phyloP scores from a whole-genome alignment of 1,140 invertebrate genomes.

The Drosophila auraria region DNA sequence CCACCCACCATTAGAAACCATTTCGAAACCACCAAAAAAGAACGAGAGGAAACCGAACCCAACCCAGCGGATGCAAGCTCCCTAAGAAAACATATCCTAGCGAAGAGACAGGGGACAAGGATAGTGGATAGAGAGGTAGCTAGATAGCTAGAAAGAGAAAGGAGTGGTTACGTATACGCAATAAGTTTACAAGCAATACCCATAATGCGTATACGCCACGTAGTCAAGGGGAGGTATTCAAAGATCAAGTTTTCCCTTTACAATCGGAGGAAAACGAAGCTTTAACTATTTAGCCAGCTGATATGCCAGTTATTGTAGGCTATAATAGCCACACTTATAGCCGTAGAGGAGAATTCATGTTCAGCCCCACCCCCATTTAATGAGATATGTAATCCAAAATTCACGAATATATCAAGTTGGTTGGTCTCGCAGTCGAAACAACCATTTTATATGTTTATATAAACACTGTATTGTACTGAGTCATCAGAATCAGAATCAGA shows the following conservation, averaged over 20 bases:
- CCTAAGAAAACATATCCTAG: slow-evolving; percentile 22
- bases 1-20: slow-evolving; percentile 22
- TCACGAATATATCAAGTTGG: slow-evolving; percentile 8
- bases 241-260: no score
- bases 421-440: neutral
- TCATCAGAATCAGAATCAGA: no score
- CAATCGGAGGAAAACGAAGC: no score
- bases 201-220: slow-evolving; percentile 1
- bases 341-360: neutral
- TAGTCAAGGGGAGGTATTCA: no score
- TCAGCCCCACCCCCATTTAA: neutral
- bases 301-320: slow-evolving; percentile 4
- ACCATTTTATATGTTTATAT: slow-evolving; percentile 23
- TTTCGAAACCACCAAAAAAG: slow-evolving; percentile 23
- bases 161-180: slow-evolving; percentile 3
- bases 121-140: neutral
- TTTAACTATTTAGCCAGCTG: no score
- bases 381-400: neutral
- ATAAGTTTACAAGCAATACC: neutral
- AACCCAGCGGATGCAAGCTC: slow-evolving; percentile 19
- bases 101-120: neutral
- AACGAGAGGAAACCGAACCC: neutral
- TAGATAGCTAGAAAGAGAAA: neutral
- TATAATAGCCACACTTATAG: neutral
- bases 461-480: slow-evolving; percentile 1